Conservation (phyloP, 2,888 invertebrate species). For the Myopa testacea region DNA sequence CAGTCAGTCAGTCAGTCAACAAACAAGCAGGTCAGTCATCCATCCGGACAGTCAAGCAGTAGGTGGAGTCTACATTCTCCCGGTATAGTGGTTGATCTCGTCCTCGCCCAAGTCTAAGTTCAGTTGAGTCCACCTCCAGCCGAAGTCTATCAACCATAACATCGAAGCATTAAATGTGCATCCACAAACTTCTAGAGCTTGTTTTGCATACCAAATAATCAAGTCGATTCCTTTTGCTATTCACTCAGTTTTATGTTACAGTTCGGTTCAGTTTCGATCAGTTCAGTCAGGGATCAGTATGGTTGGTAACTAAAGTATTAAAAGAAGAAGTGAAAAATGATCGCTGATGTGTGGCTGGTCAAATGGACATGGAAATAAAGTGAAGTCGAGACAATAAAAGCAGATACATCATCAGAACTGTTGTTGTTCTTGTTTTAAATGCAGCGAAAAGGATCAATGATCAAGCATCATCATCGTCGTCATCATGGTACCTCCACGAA, state of each 20-base stretch:
- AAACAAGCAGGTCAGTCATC: too few species aligned
- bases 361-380: not conserved
- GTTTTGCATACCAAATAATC: not conserved
- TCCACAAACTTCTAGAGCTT: not conserved
- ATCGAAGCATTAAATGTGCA: constrained; percentile 14
- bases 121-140: too few species aligned
- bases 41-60: too few species aligned
- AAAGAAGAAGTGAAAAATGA: not conserved
- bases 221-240: not conserved
- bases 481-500: too few species aligned
- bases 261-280: not conserved
- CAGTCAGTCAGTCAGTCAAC: too few species aligned
- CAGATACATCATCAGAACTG: not conserved
- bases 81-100: too few species aligned
- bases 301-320: not conserved
- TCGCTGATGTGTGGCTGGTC: not conserved
- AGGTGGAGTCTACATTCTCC: too few species aligned
- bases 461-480: not conserved
- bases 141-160: too few species aligned
- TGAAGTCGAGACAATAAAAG: not conserved
- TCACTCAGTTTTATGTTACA: not conserved
- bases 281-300: not conserved
- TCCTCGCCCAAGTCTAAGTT: too few species aligned
- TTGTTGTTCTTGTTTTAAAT: not conserved
- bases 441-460: too few species aligned